Evolutionary conservation across 2,113 vertebrate genomes (phyloP).

Genomic region (Apteryx mantelli): DNA sequence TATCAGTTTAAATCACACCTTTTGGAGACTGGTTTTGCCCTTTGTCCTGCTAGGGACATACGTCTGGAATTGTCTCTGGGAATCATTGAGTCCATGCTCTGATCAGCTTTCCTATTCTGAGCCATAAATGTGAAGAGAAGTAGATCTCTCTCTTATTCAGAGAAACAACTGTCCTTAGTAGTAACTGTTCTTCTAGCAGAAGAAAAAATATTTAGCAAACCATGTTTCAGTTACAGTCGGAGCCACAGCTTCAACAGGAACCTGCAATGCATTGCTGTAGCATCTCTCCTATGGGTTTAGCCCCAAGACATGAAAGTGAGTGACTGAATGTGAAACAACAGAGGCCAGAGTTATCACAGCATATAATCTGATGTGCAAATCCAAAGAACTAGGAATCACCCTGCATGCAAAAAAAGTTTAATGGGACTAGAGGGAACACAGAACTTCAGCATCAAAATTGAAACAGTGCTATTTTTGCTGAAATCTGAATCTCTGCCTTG

Average conservation of each 20-base stretch:
- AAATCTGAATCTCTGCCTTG: not conserved
- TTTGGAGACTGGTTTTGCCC: not conserved
- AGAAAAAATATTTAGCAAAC: not conserved
- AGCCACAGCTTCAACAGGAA: not conserved
- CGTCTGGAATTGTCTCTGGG: not conserved
- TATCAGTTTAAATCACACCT: not conserved
- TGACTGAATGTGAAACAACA: not conserved
- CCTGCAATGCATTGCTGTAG: not conserved
- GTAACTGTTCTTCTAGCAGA: not conserved
- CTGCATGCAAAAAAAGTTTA: not conserved
- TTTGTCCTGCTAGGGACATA: not conserved
- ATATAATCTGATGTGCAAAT: slow-evolving; percentile 37
- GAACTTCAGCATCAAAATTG: not conserved
- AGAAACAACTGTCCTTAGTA: not conserved
- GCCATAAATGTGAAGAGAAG: not conserved
- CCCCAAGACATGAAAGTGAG: not conserved
- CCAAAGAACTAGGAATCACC: slow-evolving; percentile 17
- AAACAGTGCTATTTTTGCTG: slow-evolving; percentile 17
- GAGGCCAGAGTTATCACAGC: not conserved
- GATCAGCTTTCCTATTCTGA: not conserved
- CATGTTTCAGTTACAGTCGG: not conserved
- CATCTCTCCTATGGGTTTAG: not conserved
- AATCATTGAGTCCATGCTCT: not conserved
- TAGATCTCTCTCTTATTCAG: not conserved
- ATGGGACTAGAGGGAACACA: not conserved